Percentiles rank a stretch among this genome's conserved stretches.
phyloP scores from a whole-genome alignment of 1,140 invertebrate genomes.

The Charaxes varanes region DNA sequence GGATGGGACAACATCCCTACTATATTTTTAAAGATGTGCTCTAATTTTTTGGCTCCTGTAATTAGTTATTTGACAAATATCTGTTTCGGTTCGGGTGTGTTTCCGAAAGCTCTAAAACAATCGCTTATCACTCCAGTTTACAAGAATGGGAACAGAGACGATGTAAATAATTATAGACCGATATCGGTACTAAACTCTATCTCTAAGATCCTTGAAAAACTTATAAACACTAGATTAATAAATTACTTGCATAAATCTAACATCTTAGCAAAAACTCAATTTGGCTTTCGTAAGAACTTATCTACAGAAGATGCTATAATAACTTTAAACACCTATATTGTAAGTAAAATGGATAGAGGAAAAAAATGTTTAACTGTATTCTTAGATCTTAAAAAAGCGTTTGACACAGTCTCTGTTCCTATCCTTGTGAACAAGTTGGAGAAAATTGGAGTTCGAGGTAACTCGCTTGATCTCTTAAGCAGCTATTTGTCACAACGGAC shows the following conservation, averaged over 20 bases:
- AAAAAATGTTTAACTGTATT: conserved; percentile 3
- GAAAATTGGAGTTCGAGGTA: neutral
- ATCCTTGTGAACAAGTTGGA: neutral
- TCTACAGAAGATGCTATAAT: conserved; percentile 7
- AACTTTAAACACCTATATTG: neutral
- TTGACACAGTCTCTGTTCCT: conserved; percentile 1
- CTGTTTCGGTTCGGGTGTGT: conserved; percentile 1
- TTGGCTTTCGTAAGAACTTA: conserved; percentile 1
- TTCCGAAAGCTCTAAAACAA: conserved; percentile 9
- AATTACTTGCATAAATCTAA: conserved; percentile 6
- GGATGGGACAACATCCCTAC: conserved; percentile 7
- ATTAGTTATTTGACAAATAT: conserved; percentile 6
- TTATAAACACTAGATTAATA: conserved; percentile 3
- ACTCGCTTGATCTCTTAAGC: neutral
- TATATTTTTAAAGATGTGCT: conserved; percentile 12
- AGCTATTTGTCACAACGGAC: neutral
- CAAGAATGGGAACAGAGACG: conserved; percentile 1
- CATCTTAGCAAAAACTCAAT: neutral
- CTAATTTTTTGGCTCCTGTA: neutral
- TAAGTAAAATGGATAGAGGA: neutral
- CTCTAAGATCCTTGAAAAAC: conserved; percentile 6
- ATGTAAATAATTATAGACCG: no score
- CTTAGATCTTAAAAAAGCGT: no score
- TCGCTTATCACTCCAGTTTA: neutral
- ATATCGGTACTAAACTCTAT: conserved; percentile 2